Evolutionary conservation across 1,140 invertebrate genomes (phyloP).

Genomic region (Ceratitis capitata): DNA sequence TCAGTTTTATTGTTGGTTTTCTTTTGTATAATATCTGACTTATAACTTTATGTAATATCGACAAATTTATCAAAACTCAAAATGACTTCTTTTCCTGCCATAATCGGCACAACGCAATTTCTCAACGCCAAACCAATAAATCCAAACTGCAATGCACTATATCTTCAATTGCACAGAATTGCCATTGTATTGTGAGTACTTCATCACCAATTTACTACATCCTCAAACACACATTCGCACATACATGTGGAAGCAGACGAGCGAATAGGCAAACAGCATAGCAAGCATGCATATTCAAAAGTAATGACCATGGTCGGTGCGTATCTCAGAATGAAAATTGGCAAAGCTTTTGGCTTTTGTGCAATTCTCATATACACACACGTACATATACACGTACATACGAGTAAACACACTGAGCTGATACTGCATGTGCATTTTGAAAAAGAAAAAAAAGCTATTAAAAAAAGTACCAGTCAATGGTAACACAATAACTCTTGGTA

Average conservation of each 20-base stretch:
- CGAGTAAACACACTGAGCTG: neutral
- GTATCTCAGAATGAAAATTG: slow-evolving; percentile 21
- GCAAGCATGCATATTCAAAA: neutral
- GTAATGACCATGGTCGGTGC: slow-evolving; percentile 23
- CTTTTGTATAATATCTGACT: no score
- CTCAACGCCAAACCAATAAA: neutral
- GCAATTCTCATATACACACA: neutral
- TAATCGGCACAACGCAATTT: neutral
- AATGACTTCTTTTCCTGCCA: neutral
- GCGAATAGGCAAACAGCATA: slow-evolving; percentile 9
- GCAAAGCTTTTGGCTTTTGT: neutral
- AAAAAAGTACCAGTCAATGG: neutral
- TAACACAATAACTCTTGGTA: neutral
- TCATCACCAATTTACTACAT: slow-evolving; percentile 20
- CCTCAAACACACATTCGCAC: neutral
- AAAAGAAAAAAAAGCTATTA: no score
- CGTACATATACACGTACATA: neutral
- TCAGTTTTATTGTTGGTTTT: no score
- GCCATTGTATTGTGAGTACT: slow-evolving; percentile 12
- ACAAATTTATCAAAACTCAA: neutral
- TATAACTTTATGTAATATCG: no score
- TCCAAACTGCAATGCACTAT: neutral
- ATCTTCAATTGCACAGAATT: slow-evolving; percentile 35
- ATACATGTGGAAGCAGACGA: neutral
- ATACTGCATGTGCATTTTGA: neutral